phyloP scores from a whole-genome alignment of 2,113 vertebrate species.

The Vimba vimba region DNA sequence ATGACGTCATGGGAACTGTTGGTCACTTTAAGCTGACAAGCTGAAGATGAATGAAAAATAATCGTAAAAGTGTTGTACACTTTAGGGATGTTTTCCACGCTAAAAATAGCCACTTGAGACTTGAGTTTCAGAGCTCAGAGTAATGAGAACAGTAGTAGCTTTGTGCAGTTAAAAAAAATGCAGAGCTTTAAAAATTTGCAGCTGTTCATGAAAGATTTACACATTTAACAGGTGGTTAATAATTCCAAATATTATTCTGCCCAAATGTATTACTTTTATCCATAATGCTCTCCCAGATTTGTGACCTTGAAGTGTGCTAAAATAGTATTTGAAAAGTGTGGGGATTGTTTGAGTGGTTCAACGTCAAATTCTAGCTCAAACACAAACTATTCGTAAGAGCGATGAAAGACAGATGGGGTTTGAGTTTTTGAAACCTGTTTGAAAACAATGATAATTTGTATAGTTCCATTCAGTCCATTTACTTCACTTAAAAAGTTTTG shows the following conservation, averaged over 20 bases:
- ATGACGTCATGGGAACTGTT: constrained; percentile 38
- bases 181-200: too few species aligned
- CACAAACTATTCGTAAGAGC: neutral
- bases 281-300: neutral
- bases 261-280: neutral
- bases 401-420: neutral
- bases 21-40: constrained; percentile 10
- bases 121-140: neutral
- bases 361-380: neutral
- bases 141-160: constrained; percentile 26
- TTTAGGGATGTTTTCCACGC: constrained; percentile 25
- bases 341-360: neutral
- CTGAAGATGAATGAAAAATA: constrained; percentile 9
- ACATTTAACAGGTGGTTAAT: neutral
- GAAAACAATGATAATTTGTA: neutral
- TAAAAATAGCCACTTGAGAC: constrained; percentile 41
- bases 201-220: neutral
- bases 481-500: neutral
- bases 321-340: neutral
- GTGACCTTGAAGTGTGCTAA: neutral
- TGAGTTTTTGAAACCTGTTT: neutral
- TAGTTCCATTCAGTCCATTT: neutral
- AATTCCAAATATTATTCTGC: neutral
- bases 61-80: neutral
- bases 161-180: constrained; percentile 16